Evolutionary conservation across 2,888 invertebrate genomes (phyloP), one percentile per base, ranked within the genome.

Genomic region (Alitta virens): DNA sequence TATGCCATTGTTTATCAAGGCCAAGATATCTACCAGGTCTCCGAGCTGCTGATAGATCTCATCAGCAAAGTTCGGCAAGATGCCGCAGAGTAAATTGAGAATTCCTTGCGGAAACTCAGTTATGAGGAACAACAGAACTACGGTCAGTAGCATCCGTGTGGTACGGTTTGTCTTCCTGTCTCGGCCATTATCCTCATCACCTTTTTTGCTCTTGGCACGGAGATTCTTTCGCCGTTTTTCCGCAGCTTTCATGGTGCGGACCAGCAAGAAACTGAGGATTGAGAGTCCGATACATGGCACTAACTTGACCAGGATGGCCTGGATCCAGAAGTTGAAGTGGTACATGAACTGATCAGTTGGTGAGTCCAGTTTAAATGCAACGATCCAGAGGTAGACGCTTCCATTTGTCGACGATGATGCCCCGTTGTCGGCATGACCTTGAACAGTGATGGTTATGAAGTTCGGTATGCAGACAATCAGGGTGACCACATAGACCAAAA

Each of bases 221-320:
- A 80, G 71, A 56, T 74, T 74, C 63, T 72, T 75, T 2, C 80
- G 69, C 12, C 79, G 63, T 33, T 68, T 69, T 65, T 79, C 79
- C 1, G 78, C 80, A 51, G 77, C 77, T 52, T 79, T 75, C 77
- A 84, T 80, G 26, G 83, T 82, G 56, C 76, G 71, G 7, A 83
- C 76, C 5, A 84, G 74, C 14, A 84, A 71, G 27, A 81, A 72
- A 59, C 83, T 83, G 56, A 84, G 78, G 16, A 92, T 87, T 1
- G 94, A 94, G 51, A 97, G 84, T 1, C 91, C 89, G 64, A 93
- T 86, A 79, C 95, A 92, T 5, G 96, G 96, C 69, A 94, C 88
- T 59, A 96, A 84, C 83, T 96, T 96, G 68, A 95, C 90, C 66
- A 95, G 89, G 3, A 95, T 91, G 79, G 94, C 91, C 82, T 95